Conservation (phyloP, 2,888 invertebrate genomes). For the Osedax fenrisi region DNA sequence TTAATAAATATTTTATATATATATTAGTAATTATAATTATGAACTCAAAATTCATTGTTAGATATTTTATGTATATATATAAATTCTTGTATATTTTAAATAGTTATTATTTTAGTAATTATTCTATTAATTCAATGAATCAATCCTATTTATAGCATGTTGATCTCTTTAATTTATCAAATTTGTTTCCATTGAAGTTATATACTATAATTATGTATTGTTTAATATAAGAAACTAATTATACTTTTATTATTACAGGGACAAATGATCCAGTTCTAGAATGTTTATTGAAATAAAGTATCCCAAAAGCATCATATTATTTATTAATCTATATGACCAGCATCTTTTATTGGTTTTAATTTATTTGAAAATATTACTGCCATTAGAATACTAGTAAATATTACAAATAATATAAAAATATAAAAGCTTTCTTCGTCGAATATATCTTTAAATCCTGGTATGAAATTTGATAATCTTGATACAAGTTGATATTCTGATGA, state of each 20-base stretch:
- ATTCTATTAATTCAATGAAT: no score
- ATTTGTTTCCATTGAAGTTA: neutral
- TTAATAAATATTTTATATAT: no score
- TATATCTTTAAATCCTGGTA: neutral
- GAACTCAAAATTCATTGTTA: no score
- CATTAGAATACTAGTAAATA: neutral
- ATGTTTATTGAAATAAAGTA: neutral
- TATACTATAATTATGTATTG: neutral
- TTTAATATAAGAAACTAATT: neutral
- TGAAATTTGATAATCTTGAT: neutral
- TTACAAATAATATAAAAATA: neutral
- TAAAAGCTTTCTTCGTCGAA: neutral
- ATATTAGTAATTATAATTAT: no score
- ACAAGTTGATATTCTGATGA: neutral
- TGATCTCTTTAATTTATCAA: no score
- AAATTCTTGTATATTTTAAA: no score
- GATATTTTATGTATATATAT: no score
- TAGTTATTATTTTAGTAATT: no score
- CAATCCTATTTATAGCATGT: no score
- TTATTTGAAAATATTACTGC: neutral
- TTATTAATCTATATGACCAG: neutral
- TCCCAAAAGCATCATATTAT: neutral
- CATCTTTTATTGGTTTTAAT: neutral
- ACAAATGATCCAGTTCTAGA: neutral
- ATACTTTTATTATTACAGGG: neutral